phyloP scores from a whole-genome alignment of 2,888 invertebrate genomes.

The Nematopogon swammerdamellus region DNA sequence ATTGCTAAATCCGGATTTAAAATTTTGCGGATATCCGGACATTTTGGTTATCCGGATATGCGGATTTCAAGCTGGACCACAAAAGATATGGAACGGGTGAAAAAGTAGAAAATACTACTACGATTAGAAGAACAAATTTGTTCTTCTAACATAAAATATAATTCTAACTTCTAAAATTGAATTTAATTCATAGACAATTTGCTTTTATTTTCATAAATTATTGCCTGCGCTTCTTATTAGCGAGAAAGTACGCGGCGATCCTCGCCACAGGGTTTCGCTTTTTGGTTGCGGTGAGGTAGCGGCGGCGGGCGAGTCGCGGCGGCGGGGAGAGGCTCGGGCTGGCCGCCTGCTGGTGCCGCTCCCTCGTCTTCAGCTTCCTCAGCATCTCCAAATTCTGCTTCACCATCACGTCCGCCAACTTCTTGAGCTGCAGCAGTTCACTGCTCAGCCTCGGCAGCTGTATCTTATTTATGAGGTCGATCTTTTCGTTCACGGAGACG shows the following conservation, averaged over 20 bases:
- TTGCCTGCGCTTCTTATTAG: background rate
- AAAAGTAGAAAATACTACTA: too few species aligned
- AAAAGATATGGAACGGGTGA: too few species aligned
- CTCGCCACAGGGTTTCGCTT: background rate
- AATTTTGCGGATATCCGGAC: too few species aligned
- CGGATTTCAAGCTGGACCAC: too few species aligned
- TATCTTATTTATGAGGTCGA: slow-evolving; percentile 35
- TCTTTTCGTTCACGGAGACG: slow-evolving; percentile 23
- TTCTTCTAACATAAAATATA: too few species aligned
- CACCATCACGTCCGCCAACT: slow-evolving; percentile 22
- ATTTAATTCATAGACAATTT: too few species aligned
- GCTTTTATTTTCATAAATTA: too few species aligned
- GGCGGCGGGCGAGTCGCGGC: background rate
- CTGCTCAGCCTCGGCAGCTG: slow-evolving; percentile 33
- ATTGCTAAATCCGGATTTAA: too few species aligned
- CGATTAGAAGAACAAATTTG: too few species aligned
- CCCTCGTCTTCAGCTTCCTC: background rate
- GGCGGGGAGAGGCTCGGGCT: background rate
- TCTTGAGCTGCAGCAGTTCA: slow-evolving; percentile 28
- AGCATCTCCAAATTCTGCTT: slow-evolving; percentile 32
- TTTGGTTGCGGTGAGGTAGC: background rate
- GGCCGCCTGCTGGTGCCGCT: background rate
- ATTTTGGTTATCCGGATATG: too few species aligned
- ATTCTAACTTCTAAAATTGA: too few species aligned
- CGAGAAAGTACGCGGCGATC: background rate